Evolutionary conservation across 2,113 vertebrate genomes (phyloP), one percentile per base, ranked within the genome.

Genomic region (Microcebus murinus): DNA sequence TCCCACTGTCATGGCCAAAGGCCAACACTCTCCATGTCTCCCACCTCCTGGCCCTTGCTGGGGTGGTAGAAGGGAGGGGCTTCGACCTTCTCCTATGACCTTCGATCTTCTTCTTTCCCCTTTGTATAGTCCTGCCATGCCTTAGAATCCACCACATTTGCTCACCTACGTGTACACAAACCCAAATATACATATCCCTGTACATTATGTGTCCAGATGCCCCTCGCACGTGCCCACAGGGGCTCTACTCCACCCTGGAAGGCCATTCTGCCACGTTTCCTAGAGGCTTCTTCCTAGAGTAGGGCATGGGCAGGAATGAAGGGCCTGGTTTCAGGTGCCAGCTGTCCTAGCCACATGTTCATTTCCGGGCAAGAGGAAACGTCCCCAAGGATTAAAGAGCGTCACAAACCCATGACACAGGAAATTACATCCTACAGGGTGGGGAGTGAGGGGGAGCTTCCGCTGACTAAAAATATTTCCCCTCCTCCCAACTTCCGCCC

Each of bases 401-500:
- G 61, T 98, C 97, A 98, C 76, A 95, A 96, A 88, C 76, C 96
- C 92, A 96, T 55, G 36, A 71, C 71, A 95, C 96, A 97, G 98
- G 98, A 98, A 97, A 96, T 89, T 95, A 79, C 92, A 97, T 97
- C 94, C 88, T 90, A 79, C 90, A 63, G 80, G 45, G 59, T 61
- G 65, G 67, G 73, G 36, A 68, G 67, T 39, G 55, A 13, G 8
- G 94, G 52, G 84, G 95, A 77, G 81, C 96, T 97, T 97, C 97
- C 93, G 52, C 63, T 93, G 74, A 97, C 98, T 98, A 98, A 98
- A 98, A 98, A 98, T 98, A 98, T 86, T 96, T 98, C 82, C 88
- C 93, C 97, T 97, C 93, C 92, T 96, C 77, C 1, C 13, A 84
- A 98, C 95, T 98, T 98, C 98, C 97, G 87, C 97, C 96, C 96